Percentiles rank a stretch among this genome's conserved stretches.
Evolutionary conservation across 1,140 invertebrate species (phyloP).

Genomic region (Heliconius hewitsoni): DNA sequence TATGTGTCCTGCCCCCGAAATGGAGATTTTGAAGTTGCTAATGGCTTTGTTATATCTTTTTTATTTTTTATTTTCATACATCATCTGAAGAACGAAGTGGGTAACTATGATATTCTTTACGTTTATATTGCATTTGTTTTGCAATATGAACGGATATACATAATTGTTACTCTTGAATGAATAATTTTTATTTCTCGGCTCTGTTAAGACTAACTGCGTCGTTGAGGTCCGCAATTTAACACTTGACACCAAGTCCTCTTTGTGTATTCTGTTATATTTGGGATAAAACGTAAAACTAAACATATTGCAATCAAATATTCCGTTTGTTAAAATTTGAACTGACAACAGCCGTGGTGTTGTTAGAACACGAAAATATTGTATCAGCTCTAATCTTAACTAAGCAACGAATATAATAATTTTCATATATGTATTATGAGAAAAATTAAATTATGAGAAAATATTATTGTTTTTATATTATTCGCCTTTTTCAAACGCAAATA

Average conservation of each 20-base stretch:
- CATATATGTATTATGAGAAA: not conserved
- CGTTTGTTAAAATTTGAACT: not conserved
- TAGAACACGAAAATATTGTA: not conserved
- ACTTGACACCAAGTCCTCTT: too few species aligned
- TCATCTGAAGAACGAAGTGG: too few species aligned
- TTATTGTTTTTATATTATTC: slow-evolving; percentile 48
- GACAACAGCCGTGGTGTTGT: not conserved
- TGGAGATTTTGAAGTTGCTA: slow-evolving; percentile 52
- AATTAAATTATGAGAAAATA: not conserved
- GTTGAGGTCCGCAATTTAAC: too few species aligned
- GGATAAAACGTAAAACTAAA: too few species aligned
- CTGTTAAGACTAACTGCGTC: too few species aligned
- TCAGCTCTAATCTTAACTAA: not conserved
- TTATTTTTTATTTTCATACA: not conserved
- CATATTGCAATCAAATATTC: not conserved
- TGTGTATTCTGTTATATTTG: too few species aligned
- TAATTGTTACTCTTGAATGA: too few species aligned
- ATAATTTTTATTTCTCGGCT: too few species aligned
- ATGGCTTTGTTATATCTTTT: slow-evolving; percentile 61
- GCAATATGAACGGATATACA: too few species aligned
- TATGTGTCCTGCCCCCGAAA: slow-evolving; percentile 57
- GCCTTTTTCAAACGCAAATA: slow-evolving; percentile 17
- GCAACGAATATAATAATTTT: not conserved
- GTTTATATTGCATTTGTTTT: too few species aligned
- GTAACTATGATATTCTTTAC: too few species aligned